Percentiles rank a stretch among this genome's conserved stretches.
phyloP scores from a whole-genome alignment of 2,888 invertebrate species.

The Eupsilia transversa region DNA sequence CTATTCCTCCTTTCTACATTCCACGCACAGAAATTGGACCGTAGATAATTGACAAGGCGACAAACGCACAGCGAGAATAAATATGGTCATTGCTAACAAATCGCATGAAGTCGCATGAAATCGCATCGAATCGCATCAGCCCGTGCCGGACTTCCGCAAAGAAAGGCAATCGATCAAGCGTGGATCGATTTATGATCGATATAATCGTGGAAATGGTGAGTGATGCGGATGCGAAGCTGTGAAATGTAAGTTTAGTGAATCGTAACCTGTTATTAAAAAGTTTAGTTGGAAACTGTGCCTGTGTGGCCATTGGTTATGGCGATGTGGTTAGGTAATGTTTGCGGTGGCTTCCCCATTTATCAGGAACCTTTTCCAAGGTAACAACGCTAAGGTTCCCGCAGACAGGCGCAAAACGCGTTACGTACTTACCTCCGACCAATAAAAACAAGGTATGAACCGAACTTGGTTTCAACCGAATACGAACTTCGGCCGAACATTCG shows the following conservation, averaged over 20 bases:
- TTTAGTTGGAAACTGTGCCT: constrained; percentile 2
- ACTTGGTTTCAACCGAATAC: too few species aligned
- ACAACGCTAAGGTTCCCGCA: too few species aligned
- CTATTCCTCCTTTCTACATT: constrained; percentile 29
- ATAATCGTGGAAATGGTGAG: constrained; percentile 59
- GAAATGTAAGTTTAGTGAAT: constrained; percentile 55
- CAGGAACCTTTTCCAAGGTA: background rate
- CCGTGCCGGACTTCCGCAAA: constrained; percentile 65
- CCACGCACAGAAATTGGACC: constrained; percentile 42
- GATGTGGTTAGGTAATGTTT: constrained; percentile 16
- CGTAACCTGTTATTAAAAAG: constrained; percentile 45
- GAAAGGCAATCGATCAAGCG: constrained; percentile 66
- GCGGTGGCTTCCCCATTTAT: background rate
- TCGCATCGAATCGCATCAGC: constrained; percentile 52
- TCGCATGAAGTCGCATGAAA: constrained; percentile 48
- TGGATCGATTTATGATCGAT: constrained; percentile 64
- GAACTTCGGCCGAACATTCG: too few species aligned
- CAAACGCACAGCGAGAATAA: constrained; percentile 53
- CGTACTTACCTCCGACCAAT: too few species aligned
- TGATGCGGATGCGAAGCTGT: constrained; percentile 57
- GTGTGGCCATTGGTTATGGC: background rate
- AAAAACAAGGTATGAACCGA: too few species aligned
- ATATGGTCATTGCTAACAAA: constrained; percentile 72
- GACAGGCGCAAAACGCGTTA: background rate
- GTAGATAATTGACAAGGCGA: constrained; percentile 69